A percentile compares a stretch with the other conserved stretches of the same genome.
phyloP scores from a whole-genome alignment of 1,140 invertebrate species.

The Drosophila watanabei region DNA sequence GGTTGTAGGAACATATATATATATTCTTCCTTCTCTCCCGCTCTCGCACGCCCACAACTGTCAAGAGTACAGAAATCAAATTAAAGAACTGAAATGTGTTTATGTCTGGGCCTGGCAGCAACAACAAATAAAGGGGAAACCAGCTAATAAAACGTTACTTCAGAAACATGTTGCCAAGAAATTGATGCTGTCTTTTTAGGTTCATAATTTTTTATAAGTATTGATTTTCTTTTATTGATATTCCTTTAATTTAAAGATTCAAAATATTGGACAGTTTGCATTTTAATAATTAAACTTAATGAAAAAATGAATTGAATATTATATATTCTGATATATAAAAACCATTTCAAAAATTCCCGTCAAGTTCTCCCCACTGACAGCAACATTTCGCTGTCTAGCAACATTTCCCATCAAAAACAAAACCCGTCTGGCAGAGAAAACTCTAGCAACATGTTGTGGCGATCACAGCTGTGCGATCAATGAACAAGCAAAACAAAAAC shows the following conservation, averaged over 20 bases:
- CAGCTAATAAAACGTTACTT: conserved; percentile 32
- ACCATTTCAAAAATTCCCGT: background rate
- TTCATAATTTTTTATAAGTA: too few species aligned
- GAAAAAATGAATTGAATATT: background rate
- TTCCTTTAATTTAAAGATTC: background rate
- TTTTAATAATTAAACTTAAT: background rate
- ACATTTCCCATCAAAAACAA: conserved; percentile 33
- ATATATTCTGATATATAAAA: background rate
- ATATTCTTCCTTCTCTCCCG: background rate
- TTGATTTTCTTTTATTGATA: too few species aligned
- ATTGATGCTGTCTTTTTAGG: conserved; percentile 4
- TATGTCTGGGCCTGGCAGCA: conserved; percentile 62
- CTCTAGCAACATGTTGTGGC: conserved; percentile 29
- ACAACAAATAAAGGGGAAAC: conserved; percentile 38
- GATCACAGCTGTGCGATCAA: conserved; percentile 43
- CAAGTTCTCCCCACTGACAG: conserved; percentile 9
- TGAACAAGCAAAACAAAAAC: conserved; percentile 40
- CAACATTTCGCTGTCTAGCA: conserved; percentile 21
- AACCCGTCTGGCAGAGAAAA: conserved; percentile 34
- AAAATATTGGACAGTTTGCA: background rate
- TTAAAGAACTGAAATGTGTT: conserved; percentile 70
- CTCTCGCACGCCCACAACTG: conserved; percentile 46
- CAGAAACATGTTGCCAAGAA: conserved; percentile 38
- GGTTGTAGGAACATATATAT: background rate
- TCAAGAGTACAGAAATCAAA: conserved; percentile 70